Conservation (phyloP, 1,140 invertebrate genomes). For the Nylanderia fulva region DNA sequence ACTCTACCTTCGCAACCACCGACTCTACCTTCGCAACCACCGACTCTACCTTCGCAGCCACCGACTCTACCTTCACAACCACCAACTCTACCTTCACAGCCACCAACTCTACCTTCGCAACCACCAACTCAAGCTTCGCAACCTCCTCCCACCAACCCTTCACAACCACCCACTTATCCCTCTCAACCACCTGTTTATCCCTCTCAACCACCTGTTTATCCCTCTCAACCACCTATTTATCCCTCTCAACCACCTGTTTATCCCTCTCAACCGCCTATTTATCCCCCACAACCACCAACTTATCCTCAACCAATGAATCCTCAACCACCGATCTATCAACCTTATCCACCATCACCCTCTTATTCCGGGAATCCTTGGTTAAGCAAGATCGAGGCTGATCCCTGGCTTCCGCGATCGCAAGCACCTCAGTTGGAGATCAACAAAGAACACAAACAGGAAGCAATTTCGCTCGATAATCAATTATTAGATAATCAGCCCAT, state of each 20-base stretch:
- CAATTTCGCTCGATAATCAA: not conserved
- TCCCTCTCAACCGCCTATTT: conserved; percentile 30
- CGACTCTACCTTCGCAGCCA: conserved; percentile 21
- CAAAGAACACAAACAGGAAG: not conserved
- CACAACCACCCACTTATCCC: conserved; percentile 30
- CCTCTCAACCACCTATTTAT: conserved; percentile 25
- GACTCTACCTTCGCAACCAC: conserved; percentile 37
- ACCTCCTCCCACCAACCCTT: conserved; percentile 17
- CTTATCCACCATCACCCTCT: conserved; percentile 29
- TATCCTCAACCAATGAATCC: conserved; percentile 10
- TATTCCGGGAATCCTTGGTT: conserved; percentile 60
- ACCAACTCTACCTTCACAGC: conserved; percentile 32
- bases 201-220: conserved; percentile 10
- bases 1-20: conserved; percentile 43
- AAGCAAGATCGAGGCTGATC: conserved; percentile 29
- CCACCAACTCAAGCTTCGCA: conserved; percentile 55
- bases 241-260: conserved; percentile 22
- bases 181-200: conserved; percentile 23
- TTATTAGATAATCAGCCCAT: not conserved
- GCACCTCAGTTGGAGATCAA: conserved; percentile 54
- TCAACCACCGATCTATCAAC: conserved; percentile 30
- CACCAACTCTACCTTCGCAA: conserved; percentile 42
- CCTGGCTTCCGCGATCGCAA: conserved; percentile 62
- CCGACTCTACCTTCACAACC: conserved; percentile 31
- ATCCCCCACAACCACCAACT: conserved; percentile 10